These are phyloP conservation scores for Argyrosomus regius DNA, from an alignment of 2,797 vertebrate genomes.

Conservation along the genomic window DNA sequence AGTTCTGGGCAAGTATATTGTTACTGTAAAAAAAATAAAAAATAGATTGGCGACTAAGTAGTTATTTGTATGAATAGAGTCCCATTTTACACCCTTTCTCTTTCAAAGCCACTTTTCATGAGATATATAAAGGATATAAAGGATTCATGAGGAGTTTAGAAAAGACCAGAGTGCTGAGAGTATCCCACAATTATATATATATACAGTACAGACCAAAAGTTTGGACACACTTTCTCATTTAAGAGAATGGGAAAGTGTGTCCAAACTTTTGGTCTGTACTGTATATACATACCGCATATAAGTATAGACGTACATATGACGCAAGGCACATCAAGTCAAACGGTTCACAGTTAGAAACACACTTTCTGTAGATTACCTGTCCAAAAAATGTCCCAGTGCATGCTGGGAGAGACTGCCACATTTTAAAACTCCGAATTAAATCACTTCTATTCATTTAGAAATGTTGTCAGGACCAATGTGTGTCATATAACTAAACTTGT, in stretches of 20 bases:
- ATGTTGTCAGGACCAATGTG: neutral
- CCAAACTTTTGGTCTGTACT: no score
- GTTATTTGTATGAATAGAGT: no score
- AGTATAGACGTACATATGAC: no score
- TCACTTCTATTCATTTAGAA: neutral
- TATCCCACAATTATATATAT: neutral
- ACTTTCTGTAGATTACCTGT: neutral
- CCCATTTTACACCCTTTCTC: no score
- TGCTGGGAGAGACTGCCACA: neutral
- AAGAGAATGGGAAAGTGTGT: no score
- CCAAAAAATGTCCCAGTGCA: neutral
- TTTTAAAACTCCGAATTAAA: neutral
- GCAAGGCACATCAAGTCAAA: no score
- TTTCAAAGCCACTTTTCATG: no score
- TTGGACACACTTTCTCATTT: no score
- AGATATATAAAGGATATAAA: neutral
- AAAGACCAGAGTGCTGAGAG: neutral
- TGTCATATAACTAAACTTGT: constrained; percentile 16
- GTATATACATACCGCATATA: no score
- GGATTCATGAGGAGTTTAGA: neutral
- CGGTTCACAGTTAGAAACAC: no score
- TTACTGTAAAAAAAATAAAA: neutral
- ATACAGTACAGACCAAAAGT: no score
- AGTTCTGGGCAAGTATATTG: neutral
- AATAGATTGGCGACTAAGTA: neutral